phyloP scores from a whole-genome alignment of 2,113 vertebrate genomes.

The Albula glossodonta region DNA sequence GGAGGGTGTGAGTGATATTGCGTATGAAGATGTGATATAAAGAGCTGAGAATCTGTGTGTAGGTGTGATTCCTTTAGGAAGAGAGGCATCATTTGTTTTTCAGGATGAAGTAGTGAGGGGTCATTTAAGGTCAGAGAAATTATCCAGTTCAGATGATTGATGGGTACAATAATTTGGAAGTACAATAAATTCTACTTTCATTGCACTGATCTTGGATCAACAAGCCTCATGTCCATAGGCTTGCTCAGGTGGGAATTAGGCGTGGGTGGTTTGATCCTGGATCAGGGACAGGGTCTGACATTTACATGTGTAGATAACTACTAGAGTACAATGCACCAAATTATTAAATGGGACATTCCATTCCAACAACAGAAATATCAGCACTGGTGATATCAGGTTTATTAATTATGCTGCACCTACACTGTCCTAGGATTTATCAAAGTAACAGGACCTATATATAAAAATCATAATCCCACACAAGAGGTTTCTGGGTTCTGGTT shows the following conservation, averaged over 20 bases:
- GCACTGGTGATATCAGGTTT: too few relatives aligned
- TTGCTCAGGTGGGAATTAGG: background rate
- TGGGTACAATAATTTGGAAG: background rate
- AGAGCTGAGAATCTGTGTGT: background rate
- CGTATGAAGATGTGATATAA: background rate
- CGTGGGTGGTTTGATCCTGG: background rate
- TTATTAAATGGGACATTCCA: too few relatives aligned
- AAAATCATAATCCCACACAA: too few relatives aligned
- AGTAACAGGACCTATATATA: too few relatives aligned
- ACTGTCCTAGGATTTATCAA: too few relatives aligned
- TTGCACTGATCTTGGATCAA: background rate
- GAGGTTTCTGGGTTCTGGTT: too few relatives aligned
- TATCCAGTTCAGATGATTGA: background rate
- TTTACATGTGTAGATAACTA: too few relatives aligned
- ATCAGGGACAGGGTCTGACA: background rate
- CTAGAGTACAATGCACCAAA: too few relatives aligned
- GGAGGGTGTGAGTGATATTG: background rate
- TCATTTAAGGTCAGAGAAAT: background rate
- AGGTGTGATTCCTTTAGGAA: background rate
- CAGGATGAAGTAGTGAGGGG: background rate
- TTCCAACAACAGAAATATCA: too few relatives aligned
- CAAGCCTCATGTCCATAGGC: slow-evolving; percentile 8
- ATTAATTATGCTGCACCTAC: too few relatives aligned
- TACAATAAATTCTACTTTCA: background rate
- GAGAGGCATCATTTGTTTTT: background rate